Conservation (phyloP, 2,113 vertebrate species). For the Crotophaga sulcirostris region DNA sequence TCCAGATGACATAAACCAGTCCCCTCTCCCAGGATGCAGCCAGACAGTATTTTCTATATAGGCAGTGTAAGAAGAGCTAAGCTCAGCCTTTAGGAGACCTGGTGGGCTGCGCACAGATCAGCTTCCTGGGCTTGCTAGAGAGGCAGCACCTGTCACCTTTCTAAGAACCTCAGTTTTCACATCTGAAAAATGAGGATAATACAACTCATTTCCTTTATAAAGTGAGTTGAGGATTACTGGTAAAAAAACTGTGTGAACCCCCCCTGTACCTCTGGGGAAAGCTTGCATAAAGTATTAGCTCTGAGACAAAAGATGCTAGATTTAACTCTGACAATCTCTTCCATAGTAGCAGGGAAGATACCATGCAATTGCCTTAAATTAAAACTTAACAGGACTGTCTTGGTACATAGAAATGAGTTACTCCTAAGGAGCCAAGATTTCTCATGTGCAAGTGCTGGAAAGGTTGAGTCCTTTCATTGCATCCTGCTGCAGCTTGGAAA, state of each 20-base stretch:
- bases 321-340: neutral
- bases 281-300: neutral
- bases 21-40: neutral
- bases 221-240: neutral
- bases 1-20: neutral
- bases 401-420: neutral
- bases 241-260: neutral
- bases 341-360: neutral
- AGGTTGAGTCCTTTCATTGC: neutral
- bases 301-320: neutral
- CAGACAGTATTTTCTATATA: neutral
- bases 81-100: neutral
- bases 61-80: neutral
- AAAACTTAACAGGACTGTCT: neutral
- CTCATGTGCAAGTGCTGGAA: neutral
- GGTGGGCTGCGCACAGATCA: rapidly evolving
- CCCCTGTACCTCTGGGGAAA: neutral
- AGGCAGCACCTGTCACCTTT: neutral
- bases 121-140: neutral
- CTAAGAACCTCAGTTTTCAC: neutral
- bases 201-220: neutral
- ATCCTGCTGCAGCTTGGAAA: neutral
- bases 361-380: neutral
- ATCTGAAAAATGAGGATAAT: neutral
- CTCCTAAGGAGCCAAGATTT: neutral